Conservation (phyloP, 2,888 invertebrate species). For the Celastrina argiolus region DNA sequence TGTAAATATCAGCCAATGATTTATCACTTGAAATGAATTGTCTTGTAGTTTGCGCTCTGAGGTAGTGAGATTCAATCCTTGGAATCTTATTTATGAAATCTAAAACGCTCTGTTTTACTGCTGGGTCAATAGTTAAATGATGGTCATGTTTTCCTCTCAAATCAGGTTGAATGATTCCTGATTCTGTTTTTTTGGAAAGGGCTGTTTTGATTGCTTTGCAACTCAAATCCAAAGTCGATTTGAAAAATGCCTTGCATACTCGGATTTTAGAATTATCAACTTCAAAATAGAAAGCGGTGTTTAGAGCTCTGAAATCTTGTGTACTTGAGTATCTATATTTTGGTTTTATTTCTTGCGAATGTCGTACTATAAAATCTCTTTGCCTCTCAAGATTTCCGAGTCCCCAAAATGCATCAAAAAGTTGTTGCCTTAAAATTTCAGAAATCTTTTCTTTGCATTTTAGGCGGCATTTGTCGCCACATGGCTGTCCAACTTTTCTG, state of each 20-base stretch:
- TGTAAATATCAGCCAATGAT: no score
- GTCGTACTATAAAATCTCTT: background rate
- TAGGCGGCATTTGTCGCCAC: no score
- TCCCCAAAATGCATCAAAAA: background rate
- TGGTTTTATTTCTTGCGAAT: background rate
- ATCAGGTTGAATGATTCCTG: constrained; percentile 20
- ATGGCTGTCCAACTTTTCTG: no score
- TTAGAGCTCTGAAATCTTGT: background rate
- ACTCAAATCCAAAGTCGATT: constrained; percentile 29
- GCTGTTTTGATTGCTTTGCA: constrained; percentile 21
- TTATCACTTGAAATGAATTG: no score
- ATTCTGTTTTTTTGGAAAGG: background rate
- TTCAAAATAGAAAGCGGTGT: background rate
- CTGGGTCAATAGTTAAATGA: constrained; percentile 25
- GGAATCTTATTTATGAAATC: no score
- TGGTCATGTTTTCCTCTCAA: constrained; percentile 28
- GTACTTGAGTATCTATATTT: background rate
- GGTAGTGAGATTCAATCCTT: no score
- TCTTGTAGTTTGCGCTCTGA: no score
- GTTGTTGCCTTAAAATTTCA: no score
- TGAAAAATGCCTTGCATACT: constrained; percentile 32
- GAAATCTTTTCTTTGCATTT: no score
- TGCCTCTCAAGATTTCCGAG: background rate
- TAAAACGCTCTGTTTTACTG: no score
- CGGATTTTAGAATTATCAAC: background rate